These are phyloP conservation scores for Tolypeutes matacus DNA, from an alignment of 2,797 vertebrate genomes.

Conservation along the genomic window DNA sequence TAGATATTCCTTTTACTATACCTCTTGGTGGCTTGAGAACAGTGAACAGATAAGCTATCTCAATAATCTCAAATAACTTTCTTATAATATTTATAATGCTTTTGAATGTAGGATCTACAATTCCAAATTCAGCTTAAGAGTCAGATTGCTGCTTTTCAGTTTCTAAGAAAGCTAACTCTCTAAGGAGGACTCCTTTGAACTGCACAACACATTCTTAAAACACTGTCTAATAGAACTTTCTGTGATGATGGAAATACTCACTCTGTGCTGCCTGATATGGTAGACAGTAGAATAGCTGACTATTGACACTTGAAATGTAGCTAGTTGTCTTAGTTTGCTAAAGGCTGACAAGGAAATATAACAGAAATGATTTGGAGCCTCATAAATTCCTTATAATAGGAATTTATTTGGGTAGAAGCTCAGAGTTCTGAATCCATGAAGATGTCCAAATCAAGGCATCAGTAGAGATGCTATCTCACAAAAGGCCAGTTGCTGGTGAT, in stretches of 20 bases:
- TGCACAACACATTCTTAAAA: neutral
- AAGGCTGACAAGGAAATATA: too few species aligned
- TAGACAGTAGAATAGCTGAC: neutral
- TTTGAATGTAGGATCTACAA: neutral
- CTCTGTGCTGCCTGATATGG: neutral
- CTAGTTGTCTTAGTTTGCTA: neutral
- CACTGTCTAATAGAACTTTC: neutral
- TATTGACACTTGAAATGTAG: neutral
- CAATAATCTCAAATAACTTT: neutral
- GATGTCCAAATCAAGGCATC: too few species aligned
- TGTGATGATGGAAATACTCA: neutral
- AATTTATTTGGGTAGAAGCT: too few species aligned
- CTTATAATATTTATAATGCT: neutral
- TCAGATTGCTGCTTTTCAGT: neutral
- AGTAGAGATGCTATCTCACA: too few species aligned
- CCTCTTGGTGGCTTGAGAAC: neutral
- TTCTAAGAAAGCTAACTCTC: neutral
- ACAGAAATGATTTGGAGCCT: too few species aligned
- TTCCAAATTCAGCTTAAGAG: slow-evolving; percentile 30
- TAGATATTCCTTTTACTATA: neutral
- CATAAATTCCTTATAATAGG: too few species aligned
- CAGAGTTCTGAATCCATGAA: too few species aligned
- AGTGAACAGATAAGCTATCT: neutral
- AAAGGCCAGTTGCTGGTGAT: too few species aligned
- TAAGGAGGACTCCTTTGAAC: neutral